phyloP scores from a whole-genome alignment of 2,113 vertebrate genomes.

The Smithornis capensis region DNA sequence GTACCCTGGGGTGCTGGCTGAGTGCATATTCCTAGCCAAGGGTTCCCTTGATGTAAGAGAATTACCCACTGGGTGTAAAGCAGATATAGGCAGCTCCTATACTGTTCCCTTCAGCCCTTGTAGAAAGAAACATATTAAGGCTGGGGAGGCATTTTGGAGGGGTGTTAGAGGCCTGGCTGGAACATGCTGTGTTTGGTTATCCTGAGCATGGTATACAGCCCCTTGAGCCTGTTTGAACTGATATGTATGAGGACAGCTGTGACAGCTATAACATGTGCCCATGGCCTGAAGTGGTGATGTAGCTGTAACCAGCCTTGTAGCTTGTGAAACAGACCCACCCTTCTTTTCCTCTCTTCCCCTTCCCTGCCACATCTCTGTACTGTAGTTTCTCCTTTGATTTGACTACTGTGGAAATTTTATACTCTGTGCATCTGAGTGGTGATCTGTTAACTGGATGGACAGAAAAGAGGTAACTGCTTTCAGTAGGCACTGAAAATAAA shows the following conservation, averaged over 20 bases:
- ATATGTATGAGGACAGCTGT: constrained; percentile 15
- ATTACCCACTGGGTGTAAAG: constrained; percentile 15
- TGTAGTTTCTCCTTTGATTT: not conserved
- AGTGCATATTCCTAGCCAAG: not conserved
- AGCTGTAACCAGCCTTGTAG: not conserved
- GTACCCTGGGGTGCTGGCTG: constrained; percentile 12
- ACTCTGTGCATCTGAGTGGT: not conserved
- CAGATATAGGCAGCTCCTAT: not conserved
- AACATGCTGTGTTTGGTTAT: not conserved
- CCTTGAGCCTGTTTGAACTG: constrained; percentile 4
- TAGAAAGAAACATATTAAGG: not conserved
- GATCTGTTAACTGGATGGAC: not conserved
- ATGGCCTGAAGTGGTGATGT: not conserved
- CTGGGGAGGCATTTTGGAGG: not conserved
- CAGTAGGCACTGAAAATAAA: not conserved
- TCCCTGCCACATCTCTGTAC: not conserved
- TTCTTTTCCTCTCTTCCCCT: not conserved
- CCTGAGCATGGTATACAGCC: not conserved
- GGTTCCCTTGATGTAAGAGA: not conserved
- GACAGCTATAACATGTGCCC: constrained; percentile 21
- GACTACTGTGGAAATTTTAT: not conserved
- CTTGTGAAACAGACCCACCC: not conserved
- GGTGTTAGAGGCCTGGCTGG: not conserved
- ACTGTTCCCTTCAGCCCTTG: not conserved
- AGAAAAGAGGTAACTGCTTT: not conserved